Evolutionary conservation across 2,888 invertebrate genomes (phyloP).

Genomic region (Theretra japonica): DNA sequence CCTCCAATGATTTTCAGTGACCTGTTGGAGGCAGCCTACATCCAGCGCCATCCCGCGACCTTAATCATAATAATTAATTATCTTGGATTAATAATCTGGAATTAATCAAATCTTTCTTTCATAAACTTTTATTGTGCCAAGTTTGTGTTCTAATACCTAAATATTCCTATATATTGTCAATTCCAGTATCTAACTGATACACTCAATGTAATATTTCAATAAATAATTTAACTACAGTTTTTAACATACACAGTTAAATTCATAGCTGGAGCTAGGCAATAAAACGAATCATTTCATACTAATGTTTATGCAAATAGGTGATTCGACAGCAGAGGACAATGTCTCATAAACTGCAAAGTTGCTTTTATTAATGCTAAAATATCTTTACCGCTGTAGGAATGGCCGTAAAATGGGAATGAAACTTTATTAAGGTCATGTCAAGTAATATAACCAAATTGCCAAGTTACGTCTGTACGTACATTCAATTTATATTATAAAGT

Average conservation of each 20-base stretch:
- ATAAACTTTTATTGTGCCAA: too few species aligned
- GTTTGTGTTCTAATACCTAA: too few species aligned
- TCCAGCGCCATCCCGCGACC: too few species aligned
- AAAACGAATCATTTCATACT: conserved; percentile 17
- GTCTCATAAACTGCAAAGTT: conserved; percentile 28
- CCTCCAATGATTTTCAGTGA: too few species aligned
- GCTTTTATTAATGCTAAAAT: conserved; percentile 29
- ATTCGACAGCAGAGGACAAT: conserved; percentile 22
- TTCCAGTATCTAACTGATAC: too few species aligned
- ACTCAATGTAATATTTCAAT: neutral
- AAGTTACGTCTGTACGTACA: neutral
- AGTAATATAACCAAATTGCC: conserved; percentile 9
- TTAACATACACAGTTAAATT: neutral
- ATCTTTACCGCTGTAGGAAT: conserved; percentile 28
- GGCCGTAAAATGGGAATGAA: conserved; percentile 24
- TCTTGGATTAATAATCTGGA: too few species aligned
- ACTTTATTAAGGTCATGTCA: conserved; percentile 26
- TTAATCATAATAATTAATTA: too few species aligned
- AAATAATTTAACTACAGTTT: neutral
- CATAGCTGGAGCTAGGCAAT: conserved; percentile 1
- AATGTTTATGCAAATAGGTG: conserved; percentile 21
- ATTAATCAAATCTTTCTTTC: too few species aligned
- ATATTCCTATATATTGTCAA: too few species aligned
- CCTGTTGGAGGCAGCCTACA: too few species aligned
- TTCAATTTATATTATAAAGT: neutral